Percentiles rank a stretch among this genome's conserved stretches.
These are phyloP conservation scores for Prosapia bicincta DNA, from an alignment of 2,888 invertebrate genomes.

Conservation along the genomic window DNA sequence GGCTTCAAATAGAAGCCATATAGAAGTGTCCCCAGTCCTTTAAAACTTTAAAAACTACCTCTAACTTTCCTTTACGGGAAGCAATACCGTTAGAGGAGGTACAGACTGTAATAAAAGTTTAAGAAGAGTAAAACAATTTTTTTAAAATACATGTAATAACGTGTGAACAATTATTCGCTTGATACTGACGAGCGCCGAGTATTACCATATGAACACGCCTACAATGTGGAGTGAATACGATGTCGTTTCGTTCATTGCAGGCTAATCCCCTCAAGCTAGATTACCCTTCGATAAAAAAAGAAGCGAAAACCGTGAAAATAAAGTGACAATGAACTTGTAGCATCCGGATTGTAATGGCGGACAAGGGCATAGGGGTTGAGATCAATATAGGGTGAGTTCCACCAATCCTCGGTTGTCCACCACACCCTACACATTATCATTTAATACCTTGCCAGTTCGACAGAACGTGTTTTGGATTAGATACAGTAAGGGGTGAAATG, in stretches of 20 bases:
- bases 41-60: too few species aligned
- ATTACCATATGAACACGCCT: too few species aligned
- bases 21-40: too few species aligned
- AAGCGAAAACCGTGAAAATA: not conserved
- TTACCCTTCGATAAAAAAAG: not conserved
- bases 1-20: too few species aligned
- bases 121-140: too few species aligned
- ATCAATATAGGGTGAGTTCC: not conserved
- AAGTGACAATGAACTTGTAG: conserved; percentile 1
- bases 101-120: too few species aligned
- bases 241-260: not conserved
- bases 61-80: too few species aligned
- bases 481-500: not conserved
- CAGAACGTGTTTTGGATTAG: not conserved
- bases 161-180: too few species aligned
- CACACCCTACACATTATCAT: not conserved
- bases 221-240: not conserved
- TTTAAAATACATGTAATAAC: too few species aligned
- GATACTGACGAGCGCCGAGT: too few species aligned
- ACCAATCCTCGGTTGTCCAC: not conserved
- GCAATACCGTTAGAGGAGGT: too few species aligned
- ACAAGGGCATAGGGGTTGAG: not conserved
- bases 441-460: not conserved
- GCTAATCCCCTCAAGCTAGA: not conserved
- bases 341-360: not conserved